A percentile compares a stretch with the other conserved stretches of the same genome.
These are phyloP conservation scores for Parnassius apollo DNA, from an alignment of 2,888 invertebrate species.

Conservation along the genomic window DNA sequence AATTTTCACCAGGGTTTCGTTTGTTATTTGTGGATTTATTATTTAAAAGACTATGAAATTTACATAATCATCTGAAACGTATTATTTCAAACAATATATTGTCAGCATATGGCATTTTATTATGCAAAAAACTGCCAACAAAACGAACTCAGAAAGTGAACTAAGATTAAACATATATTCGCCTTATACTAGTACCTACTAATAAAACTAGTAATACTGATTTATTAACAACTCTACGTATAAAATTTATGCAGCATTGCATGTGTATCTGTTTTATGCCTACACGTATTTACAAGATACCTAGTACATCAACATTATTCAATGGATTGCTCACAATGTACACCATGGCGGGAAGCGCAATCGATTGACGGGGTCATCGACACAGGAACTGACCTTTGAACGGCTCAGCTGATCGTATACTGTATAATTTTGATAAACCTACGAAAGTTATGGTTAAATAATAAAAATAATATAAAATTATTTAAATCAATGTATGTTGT, in stretches of 20 bases:
- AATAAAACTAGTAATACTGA: too few species aligned
- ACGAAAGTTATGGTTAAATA: conserved; percentile 2
- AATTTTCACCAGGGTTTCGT: too few species aligned
- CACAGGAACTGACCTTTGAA: conserved; percentile 78
- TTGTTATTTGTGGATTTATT: too few species aligned
- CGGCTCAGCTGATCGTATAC: conserved; percentile 70
- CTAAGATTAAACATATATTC: too few species aligned
- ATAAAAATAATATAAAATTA: neutral
- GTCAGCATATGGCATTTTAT: too few species aligned
- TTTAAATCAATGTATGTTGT: too few species aligned
- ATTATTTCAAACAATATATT: too few species aligned
- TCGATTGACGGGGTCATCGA: conserved; percentile 74
- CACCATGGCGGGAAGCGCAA: conserved; percentile 69
- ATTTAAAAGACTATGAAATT: too few species aligned
- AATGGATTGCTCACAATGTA: conserved; percentile 61
- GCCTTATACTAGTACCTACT: too few species aligned
- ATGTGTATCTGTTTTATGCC: conserved; percentile 13
- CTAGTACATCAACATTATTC: conserved; percentile 48
- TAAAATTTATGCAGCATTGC: conserved; percentile 14
- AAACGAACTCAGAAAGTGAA: too few species aligned
- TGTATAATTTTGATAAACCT: conserved; percentile 30
- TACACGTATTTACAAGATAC: conserved; percentile 23
- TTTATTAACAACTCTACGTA: neutral
- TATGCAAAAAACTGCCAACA: too few species aligned
- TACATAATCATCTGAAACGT: too few species aligned